Base-by-base conservation (phyloP, 2,888 invertebrate genomes). In the Eupithecia subfuscata region DNA sequence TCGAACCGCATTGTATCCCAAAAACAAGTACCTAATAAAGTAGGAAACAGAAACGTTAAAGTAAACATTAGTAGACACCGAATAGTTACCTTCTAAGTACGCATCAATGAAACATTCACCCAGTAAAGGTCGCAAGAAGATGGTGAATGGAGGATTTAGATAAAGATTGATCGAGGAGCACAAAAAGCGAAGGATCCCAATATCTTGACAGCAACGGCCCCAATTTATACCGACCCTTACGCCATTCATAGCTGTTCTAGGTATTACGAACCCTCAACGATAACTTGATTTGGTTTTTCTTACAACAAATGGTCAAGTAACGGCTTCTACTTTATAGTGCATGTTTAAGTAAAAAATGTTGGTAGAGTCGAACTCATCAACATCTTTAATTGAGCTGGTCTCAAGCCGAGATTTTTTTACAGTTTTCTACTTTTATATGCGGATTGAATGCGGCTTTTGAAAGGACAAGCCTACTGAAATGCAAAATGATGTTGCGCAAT, bases 151-250 rank as follows among this genome's bases (percentile, higher is more conserved):
- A 56, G 70, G 70, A 75, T 75, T 75, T 65, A 73, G 72, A 73
- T 72, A 75, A 69, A 73, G 75, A 75, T 75, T 67, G 75, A 75
- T 73, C 7, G 75, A 67, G 70, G 70, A 73, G 72, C 70, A 70
- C 70, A 75, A 75, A 75, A 75, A 75, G 63, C 67, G 74, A 43
- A 70, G 72, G 72, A 52, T 69, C 56, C 75, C 72, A 75, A 75
- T 73, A 70, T 75, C 72, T 48, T 73, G 70, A 67, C 67, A 70
- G 71, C 45, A 70, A 43, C 60, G 63, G 70, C 52, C 64, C 40
- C 74, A 69, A 73, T 73, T 71, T 64, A 64, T 63, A 64, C 64
- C 64, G 56, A 70, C 52, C 56, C 70, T 70, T 37, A 64, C 48
- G 60, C 71, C 45, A 64, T 65, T 63, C 63, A 70, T 70, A 25